A percentile compares a stretch with the other conserved stretches of the same genome.
Conservation (phyloP, 1,140 invertebrate species). For the Nasonia giraulti region DNA sequence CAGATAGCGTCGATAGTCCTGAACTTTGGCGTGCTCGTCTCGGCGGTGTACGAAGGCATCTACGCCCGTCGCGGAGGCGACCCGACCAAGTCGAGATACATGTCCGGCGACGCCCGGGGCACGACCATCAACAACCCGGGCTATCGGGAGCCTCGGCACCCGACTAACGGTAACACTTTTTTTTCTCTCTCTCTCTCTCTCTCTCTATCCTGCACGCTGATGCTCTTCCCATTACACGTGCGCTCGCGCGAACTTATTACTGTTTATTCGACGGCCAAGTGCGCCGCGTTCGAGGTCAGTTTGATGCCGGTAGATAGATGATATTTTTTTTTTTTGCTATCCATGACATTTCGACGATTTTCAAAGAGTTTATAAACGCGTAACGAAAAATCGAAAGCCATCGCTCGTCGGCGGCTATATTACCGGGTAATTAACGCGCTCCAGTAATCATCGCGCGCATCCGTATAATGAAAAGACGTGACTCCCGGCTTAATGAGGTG, state of each 20-base stretch:
- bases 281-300: background rate
- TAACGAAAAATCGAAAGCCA: no score
- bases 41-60: constrained; percentile 86
- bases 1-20: constrained; percentile 85
- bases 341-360: no score
- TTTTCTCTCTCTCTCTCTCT: background rate
- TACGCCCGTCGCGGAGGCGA: constrained; percentile 83
- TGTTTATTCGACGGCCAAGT: background rate
- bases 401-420: no score
- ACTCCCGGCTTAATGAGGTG: background rate
- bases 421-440: background rate
- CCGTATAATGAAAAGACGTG: constrained; percentile 9
- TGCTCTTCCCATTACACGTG: background rate
- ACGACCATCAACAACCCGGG: constrained; percentile 89
- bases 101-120: constrained; percentile 76
- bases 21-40: constrained; percentile 83
- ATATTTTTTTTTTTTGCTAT: no score
- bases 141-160: constrained; percentile 79
- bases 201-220: background rate
- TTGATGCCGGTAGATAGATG: background rate
- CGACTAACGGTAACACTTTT: constrained; percentile 75
- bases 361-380: no score
- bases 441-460: constrained; percentile 5
- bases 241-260: background rate
- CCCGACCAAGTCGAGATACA: constrained; percentile 80